phyloP scores from a whole-genome alignment of 1,140 invertebrate genomes.

The Oncopodura yosiiana region DNA sequence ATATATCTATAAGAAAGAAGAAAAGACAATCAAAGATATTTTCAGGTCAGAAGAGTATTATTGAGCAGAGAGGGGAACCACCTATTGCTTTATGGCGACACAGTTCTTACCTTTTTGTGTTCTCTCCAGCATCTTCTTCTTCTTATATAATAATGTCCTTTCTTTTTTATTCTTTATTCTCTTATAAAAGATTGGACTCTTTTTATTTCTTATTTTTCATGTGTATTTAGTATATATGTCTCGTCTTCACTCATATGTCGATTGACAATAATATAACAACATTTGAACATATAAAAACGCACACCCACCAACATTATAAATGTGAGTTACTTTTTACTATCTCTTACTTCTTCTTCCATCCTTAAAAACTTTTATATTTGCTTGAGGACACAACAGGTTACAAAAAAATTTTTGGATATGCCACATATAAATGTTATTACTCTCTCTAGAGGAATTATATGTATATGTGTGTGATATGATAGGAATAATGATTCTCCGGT shows the following conservation, averaged over 20 bases:
- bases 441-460: too few species aligned
- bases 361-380: too few species aligned
- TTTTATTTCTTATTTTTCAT: conserved; percentile 11
- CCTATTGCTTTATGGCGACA: conserved; percentile 36
- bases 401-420: too few species aligned
- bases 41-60: conserved; percentile 27
- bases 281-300: too few species aligned
- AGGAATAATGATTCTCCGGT: too few species aligned
- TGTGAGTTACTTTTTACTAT: too few species aligned
- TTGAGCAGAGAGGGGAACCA: conserved; percentile 27
- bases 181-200: conserved; percentile 12
- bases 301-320: conserved; percentile 9
- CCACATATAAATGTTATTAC: too few species aligned
- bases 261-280: conserved; percentile 15
- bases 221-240: too few species aligned
- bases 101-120: conserved; percentile 22
- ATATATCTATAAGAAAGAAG: too few species aligned
- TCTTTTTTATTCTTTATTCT: background rate
- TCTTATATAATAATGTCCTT: background rate
- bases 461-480: too few species aligned
- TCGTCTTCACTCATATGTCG: conserved; percentile 7
- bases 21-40: conserved; percentile 31
- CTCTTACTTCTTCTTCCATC: too few species aligned
- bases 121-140: background rate
- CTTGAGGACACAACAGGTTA: too few species aligned